These are phyloP conservation scores for Paracentrotus lividus DNA, from an alignment of 53 echinoderm and acorn worm species.

Conservation along the genomic window DNA sequence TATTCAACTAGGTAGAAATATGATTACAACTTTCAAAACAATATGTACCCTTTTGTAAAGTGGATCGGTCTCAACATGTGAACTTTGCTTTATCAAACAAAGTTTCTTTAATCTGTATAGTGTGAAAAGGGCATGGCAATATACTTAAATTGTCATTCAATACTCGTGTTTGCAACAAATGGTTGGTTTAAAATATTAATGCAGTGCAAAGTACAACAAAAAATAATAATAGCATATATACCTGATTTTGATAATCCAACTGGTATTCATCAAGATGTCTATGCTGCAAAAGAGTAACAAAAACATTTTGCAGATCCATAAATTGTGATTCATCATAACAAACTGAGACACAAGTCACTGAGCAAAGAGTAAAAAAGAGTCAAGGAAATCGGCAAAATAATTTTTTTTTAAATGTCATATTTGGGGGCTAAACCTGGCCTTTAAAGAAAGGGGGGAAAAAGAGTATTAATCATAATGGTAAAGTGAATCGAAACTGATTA, in stretches of 20 bases:
- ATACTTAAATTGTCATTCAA: not conserved
- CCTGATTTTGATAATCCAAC: not conserved
- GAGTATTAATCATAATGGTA: no score
- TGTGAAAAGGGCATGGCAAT: not conserved
- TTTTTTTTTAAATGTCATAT: no score
- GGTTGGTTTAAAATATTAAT: not conserved
- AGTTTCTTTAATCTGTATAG: not conserved
- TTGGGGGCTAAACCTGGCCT: no score
- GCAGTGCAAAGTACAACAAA: not conserved
- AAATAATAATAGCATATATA: not conserved
- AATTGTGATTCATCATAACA: no score
- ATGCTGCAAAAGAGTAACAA: not conserved
- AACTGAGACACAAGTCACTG: no score
- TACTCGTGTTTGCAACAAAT: not conserved
- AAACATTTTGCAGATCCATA: no score
- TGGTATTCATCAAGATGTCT: not conserved
- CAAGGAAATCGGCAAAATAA: no score
- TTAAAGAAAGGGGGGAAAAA: no score
- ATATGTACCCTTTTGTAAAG: not conserved
- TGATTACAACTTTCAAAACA: not conserved
- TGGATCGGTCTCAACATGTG: not conserved
- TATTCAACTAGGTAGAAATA: not conserved
- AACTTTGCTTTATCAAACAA: slow-evolving; percentile 9
- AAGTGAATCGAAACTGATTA: no score
- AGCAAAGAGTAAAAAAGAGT: no score